Conservation (phyloP, 2,888 invertebrate species). For the Liodrosophila aerea region DNA sequence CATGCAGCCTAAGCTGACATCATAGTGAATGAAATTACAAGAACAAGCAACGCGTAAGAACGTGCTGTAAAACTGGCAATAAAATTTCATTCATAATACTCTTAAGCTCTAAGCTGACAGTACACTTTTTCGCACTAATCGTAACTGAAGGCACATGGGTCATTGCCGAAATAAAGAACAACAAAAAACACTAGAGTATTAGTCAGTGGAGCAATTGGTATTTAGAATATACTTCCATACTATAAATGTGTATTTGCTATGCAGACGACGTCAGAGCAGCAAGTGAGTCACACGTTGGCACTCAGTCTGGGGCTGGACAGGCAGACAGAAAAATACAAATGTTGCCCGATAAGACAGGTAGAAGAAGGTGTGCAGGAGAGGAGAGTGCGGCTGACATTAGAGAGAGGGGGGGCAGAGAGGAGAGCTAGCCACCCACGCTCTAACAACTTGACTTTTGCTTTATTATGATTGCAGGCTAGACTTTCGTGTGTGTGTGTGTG, state of each 20-base stretch:
- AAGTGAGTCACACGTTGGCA: slow-evolving; percentile 29
- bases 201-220: slow-evolving; percentile 25
- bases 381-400: background rate
- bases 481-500: slow-evolving; percentile 12
- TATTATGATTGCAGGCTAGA: slow-evolving; percentile 41
- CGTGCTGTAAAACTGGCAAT: slow-evolving; percentile 42
- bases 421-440: slow-evolving; percentile 40
- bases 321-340: slow-evolving; percentile 38
- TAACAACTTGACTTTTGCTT: slow-evolving; percentile 42
- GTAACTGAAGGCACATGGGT: slow-evolving; percentile 35
- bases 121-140: slow-evolving; percentile 26
- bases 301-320: slow-evolving; percentile 23
- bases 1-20: slow-evolving; percentile 14
- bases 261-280: slow-evolving; percentile 23
- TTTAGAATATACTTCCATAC: slow-evolving; percentile 10
- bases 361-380: background rate
- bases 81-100: slow-evolving; percentile 57
- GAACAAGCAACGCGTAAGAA: slow-evolving; percentile 26
- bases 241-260: slow-evolving; percentile 3
- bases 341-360: slow-evolving; percentile 10
- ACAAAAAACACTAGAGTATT: slow-evolving; percentile 1
- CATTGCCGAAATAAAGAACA: slow-evolving; percentile 31
- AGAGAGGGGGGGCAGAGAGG: background rate
- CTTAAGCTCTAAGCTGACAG: slow-evolving; percentile 22
- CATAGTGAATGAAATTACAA: background rate